Percentiles rank a stretch among this genome's conserved stretches.
phyloP scores from a whole-genome alignment of 1,140 invertebrate genomes.

The Sinonovacula constricta region DNA sequence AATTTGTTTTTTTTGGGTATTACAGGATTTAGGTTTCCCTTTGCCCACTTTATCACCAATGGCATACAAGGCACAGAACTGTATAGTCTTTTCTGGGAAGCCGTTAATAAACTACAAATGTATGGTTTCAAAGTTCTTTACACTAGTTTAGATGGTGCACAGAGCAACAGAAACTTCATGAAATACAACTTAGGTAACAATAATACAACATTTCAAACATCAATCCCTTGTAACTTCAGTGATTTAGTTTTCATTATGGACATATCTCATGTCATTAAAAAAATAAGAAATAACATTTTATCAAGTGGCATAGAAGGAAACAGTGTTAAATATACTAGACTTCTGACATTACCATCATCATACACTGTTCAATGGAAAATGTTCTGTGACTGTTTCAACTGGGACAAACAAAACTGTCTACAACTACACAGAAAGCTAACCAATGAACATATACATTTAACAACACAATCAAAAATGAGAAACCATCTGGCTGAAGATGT shows the following conservation, averaged over 20 bases:
- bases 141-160: constrained; percentile 52
- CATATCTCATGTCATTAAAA: constrained; percentile 18
- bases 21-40: constrained; percentile 15
- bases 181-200: constrained; percentile 9
- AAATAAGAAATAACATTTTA: constrained; percentile 27
- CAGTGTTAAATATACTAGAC: not conserved
- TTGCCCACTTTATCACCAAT: constrained; percentile 20
- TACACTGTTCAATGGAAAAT: constrained; percentile 5
- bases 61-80: constrained; percentile 12
- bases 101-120: not conserved
- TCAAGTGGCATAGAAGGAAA: constrained; percentile 30
- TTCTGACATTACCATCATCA: not conserved
- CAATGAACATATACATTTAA: not conserved
- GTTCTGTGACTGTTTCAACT: constrained; percentile 1
- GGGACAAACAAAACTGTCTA: not conserved
- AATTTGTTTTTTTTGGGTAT: constrained; percentile 14
- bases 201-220: constrained; percentile 1
- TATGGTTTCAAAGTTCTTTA: constrained; percentile 38
- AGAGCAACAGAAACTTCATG: constrained; percentile 45
- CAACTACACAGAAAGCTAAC: constrained; percentile 5
- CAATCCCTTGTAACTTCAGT: constrained; percentile 7
- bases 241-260: constrained; percentile 17
- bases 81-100: constrained; percentile 5
- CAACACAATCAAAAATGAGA: constrained; percentile 31
- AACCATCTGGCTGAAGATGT: constrained; percentile 49